Conservation (phyloP, 2,797 vertebrate genomes). For the Ceyx erithaca region DNA sequence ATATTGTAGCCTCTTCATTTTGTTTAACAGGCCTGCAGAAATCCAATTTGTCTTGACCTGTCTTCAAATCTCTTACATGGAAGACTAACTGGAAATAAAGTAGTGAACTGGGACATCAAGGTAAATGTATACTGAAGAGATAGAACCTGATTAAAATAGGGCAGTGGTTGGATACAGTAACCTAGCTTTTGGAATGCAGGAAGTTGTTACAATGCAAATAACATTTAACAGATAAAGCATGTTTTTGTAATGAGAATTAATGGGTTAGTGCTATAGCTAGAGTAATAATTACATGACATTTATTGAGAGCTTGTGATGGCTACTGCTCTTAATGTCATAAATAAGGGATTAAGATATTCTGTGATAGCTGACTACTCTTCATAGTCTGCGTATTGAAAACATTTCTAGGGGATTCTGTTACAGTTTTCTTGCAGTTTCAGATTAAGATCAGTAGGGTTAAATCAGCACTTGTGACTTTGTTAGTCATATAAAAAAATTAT, state of each 20-base stretch:
- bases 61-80: constrained; percentile 93
- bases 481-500: neutral
- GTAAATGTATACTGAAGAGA: constrained; percentile 71
- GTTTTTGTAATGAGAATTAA: neutral
- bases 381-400: neutral
- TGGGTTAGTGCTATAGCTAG: neutral
- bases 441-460: neutral
- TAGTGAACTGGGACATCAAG: constrained; percentile 98
- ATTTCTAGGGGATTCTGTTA: neutral
- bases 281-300: neutral
- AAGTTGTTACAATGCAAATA: neutral
- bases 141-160: neutral
- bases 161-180: neutral
- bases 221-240: neutral
- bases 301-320: neutral
- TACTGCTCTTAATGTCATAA: neutral
- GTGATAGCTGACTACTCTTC: neutral
- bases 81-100: constrained; percentile 96
- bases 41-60: constrained; percentile 94
- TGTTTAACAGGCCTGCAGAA: constrained; percentile 89
- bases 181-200: neutral
- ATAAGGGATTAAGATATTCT: neutral
- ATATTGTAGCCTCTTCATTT: neutral
- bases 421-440: neutral
- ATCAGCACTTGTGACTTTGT: neutral